phyloP scores from a whole-genome alignment of 2,113 vertebrate species.

The Heterocephalus glaber region DNA sequence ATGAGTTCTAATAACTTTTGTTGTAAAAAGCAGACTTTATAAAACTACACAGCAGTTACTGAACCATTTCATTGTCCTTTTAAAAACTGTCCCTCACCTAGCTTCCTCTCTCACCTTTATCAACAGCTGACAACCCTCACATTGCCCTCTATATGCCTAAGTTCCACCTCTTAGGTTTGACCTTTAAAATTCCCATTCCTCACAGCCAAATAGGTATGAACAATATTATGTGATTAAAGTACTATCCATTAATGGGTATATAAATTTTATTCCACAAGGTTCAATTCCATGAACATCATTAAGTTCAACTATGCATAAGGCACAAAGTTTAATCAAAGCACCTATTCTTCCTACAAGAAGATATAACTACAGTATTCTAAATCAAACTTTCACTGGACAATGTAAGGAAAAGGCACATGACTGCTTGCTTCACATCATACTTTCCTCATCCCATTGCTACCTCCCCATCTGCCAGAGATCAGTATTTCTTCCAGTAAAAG shows the following conservation, averaged over 20 bases:
- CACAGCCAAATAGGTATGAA: constrained; percentile 23
- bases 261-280: constrained; percentile 50
- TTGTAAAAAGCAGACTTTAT: constrained; percentile 26
- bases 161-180: constrained; percentile 6
- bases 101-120: not conserved
- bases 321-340: constrained; percentile 25
- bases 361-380: not conserved
- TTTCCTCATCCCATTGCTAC: not conserved
- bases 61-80: constrained; percentile 37
- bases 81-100: constrained; percentile 34
- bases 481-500: constrained; percentile 14
- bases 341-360: constrained; percentile 49
- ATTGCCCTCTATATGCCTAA: not conserved
- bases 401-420: not conserved
- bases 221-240: constrained; percentile 67
- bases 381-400: constrained; percentile 42
- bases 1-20: constrained; percentile 2
- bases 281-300: constrained; percentile 47
- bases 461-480: not conserved
- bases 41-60: constrained; percentile 20
- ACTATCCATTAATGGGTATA: constrained; percentile 33
- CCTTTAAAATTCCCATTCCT: constrained; percentile 43
- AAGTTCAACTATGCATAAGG: not conserved
- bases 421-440: not conserved
- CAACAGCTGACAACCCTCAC: not conserved